These are phyloP conservation scores for Rhopalosiphum nymphaeae DNA, from an alignment of 2,888 invertebrate species.

Conservation along the genomic window DNA sequence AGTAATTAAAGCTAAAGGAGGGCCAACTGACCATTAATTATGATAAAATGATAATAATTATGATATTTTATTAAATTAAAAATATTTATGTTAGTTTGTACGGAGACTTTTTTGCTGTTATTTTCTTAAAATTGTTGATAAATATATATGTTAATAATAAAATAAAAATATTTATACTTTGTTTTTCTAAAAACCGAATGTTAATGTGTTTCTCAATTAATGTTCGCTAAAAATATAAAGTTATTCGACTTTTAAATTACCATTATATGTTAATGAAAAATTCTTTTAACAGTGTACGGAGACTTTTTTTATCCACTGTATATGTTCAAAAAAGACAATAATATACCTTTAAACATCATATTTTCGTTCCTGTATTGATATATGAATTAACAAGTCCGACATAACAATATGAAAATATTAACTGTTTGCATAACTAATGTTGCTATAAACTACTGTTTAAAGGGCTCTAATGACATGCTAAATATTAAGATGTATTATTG, in stretches of 20 bases:
- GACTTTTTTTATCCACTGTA: constrained; percentile 7
- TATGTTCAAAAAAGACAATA: too few relatives aligned
- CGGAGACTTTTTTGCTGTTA: constrained; percentile 28
- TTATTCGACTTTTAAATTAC: background rate
- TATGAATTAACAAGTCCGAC: too few relatives aligned
- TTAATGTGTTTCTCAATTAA: constrained; percentile 8
- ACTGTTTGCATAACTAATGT: too few relatives aligned
- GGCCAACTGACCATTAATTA: constrained; percentile 27
- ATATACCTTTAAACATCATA: too few relatives aligned
- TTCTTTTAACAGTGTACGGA: background rate
- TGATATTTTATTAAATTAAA: background rate
- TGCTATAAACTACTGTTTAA: too few relatives aligned
- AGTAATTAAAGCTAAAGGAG: constrained; percentile 24
- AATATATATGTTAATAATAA: constrained; percentile 34
- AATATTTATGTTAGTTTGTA: constrained; percentile 38
- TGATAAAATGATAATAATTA: constrained; percentile 17
- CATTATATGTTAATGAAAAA: constrained; percentile 3
- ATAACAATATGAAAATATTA: too few relatives aligned
- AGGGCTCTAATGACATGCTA: too few relatives aligned
- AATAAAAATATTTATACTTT: constrained; percentile 28
- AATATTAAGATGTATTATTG: background rate
- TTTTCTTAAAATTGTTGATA: constrained; percentile 16
- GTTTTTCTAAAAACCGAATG: constrained; percentile 6
- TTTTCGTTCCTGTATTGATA: too few relatives aligned
- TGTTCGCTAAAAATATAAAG: constrained; percentile 8